Percentiles rank a stretch among this genome's conserved stretches.
phyloP scores from a whole-genome alignment of 53 echinoderm and acorn worm species.

The Hippasteria phrygiana region DNA sequence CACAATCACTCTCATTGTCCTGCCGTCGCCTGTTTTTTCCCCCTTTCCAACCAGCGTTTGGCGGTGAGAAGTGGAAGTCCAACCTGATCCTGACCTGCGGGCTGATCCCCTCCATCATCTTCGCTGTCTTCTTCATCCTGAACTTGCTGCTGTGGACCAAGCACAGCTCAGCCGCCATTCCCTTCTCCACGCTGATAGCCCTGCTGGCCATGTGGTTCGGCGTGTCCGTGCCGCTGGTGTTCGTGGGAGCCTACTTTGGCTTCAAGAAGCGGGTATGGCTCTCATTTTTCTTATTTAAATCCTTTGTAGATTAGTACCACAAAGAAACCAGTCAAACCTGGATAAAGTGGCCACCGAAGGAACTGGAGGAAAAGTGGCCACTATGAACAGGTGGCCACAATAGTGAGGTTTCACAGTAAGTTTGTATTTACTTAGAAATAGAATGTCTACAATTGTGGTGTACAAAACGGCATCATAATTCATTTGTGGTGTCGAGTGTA shows the following conservation, averaged over 20 bases:
- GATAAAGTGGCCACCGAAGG: too few relatives aligned
- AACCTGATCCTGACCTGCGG: slow-evolving; percentile 91
- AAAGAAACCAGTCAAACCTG: too few relatives aligned
- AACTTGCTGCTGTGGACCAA: slow-evolving; percentile 94
- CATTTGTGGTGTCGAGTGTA: too few relatives aligned
- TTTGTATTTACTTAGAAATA: too few relatives aligned
- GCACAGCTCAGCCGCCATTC: slow-evolving; percentile 97
- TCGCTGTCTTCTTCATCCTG: slow-evolving; percentile 83
- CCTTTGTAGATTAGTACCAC: too few relatives aligned
- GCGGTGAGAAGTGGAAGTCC: slow-evolving; percentile 99
- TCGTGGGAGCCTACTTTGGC: slow-evolving; percentile 97
- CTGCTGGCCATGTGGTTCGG: slow-evolving; percentile 96
- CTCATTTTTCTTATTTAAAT: neutral
- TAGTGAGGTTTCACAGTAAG: too few relatives aligned
- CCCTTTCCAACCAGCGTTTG: slow-evolving; percentile 76
- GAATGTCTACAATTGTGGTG: too few relatives aligned
- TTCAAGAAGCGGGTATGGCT: slow-evolving; percentile 91
- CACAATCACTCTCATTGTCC: neutral
- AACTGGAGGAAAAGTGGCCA: too few relatives aligned
- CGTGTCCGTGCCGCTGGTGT: slow-evolving; percentile 93
- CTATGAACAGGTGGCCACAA: too few relatives aligned
- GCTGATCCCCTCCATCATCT: slow-evolving; percentile 90
- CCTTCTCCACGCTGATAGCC: slow-evolving; percentile 89
- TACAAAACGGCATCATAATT: too few relatives aligned
- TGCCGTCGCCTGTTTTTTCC: neutral